Evolutionary conservation across 2,888 invertebrate genomes (phyloP), one percentile per base, ranked within the genome.

Genomic region (Elysia crispata): DNA sequence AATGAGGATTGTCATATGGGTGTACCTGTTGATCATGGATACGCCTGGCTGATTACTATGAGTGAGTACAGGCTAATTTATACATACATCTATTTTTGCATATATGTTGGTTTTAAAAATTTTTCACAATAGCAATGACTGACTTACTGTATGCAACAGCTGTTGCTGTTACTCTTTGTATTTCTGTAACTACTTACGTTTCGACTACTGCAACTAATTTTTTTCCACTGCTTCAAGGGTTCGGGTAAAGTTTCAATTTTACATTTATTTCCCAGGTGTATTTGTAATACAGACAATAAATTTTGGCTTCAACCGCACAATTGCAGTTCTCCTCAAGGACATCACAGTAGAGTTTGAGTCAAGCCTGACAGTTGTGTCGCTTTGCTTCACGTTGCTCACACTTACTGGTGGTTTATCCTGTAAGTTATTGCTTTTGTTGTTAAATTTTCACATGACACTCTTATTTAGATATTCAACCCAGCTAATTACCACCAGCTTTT

Each of bases 311-410:
- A 79, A 54, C 57, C 74, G 79, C 13, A 50, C 66, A 18, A 33
- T 79, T 54, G 74, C 79, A 15, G 79, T 79, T 6, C 31, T 79
- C 25, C 74, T 79, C 41, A 64, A 74, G 25, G 79, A 79, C 62
- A 79, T 79, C 28, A 60, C 49, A 1, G 73, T 74, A 18, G 74
- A 72, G 30, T 79, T 79, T 28, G 30, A 75, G n/a, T 50, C 73
- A 25, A 25, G 54, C 18, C 64, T 62, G 11, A 79, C 74, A 0
- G 74, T 57, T 3, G 49, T 74, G 1, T 70, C 79, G 6, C 67
- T 79, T 23, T 72, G 70, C 72, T 78, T 78, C 31, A 78, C 78
- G 0, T 1, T 78, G 15, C 78, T 72, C 33, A 3, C 78, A 15
- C 64, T 73, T 8, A 41, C 64, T 0, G 64, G 78, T n/a, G 73